Percentiles rank a stretch among this genome's conserved stretches.
These are phyloP conservation scores for Bryconaethiops microstoma DNA, from an alignment of 2,797 vertebrate genomes.

Conservation along the genomic window DNA sequence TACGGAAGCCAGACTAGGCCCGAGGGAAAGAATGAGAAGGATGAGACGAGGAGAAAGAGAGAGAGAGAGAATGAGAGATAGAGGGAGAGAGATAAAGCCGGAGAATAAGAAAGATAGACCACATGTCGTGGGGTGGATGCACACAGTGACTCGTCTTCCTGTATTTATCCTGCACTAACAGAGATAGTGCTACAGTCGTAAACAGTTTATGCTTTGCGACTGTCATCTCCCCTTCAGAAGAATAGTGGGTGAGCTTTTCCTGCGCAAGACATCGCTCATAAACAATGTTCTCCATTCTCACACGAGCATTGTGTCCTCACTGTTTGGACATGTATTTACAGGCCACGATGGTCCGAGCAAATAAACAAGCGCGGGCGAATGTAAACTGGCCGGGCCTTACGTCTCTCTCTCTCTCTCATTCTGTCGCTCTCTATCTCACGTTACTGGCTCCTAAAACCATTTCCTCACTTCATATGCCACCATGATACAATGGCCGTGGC, in stretches of 20 bases:
- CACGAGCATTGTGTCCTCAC: constrained; percentile 40
- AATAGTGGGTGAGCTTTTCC: constrained; percentile 53
- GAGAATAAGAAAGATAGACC: constrained; percentile 1
- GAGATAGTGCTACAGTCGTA: constrained; percentile 59
- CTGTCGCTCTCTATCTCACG: constrained; percentile 10
- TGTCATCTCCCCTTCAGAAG: constrained; percentile 46
- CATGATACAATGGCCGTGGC: constrained; percentile 32
- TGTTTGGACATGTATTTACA: constrained; percentile 54
- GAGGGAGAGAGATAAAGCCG: neutral
- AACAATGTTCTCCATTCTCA: constrained; percentile 40
- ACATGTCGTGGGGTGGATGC: neutral
- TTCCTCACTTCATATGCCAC: constrained; percentile 48
- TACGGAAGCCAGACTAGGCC: neutral
- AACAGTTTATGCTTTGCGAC: constrained; percentile 53
- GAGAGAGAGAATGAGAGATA: neutral
- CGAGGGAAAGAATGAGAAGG: neutral
- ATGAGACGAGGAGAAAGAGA: neutral
- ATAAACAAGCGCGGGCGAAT: constrained; percentile 55
- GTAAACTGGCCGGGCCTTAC: constrained; percentile 39
- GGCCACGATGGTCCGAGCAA: constrained; percentile 41
- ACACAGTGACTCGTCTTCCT: constrained; percentile 54
- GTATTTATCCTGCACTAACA: constrained; percentile 59
- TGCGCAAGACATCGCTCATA: constrained; percentile 46
- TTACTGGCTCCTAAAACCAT: constrained; percentile 38
- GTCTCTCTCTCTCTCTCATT: constrained; percentile 3